A percentile compares a stretch with the other conserved stretches of the same genome.
Evolutionary conservation across 1,140 invertebrate species (phyloP).

Genomic region (Hirudo medicinalis): DNA sequence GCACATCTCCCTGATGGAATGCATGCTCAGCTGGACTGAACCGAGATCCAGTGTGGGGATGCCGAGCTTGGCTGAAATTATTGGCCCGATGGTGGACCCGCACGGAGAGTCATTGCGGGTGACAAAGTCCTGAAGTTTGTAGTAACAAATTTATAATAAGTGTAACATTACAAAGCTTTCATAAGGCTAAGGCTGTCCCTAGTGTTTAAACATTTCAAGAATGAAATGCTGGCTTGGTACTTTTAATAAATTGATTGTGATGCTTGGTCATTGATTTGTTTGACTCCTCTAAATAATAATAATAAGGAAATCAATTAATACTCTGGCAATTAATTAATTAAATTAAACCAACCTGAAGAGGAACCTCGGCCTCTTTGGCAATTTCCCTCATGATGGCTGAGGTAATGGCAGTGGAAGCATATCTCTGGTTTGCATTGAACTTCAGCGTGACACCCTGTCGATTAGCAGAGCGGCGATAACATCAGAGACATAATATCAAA

Average conservation of each 20-base stretch:
- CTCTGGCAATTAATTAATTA: too few relatives aligned
- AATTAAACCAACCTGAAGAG: conserved; percentile 37
- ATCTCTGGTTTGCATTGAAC: conserved; percentile 44
- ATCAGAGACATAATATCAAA: too few relatives aligned
- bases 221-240: too few relatives aligned
- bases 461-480: too few relatives aligned
- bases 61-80: conserved; percentile 43
- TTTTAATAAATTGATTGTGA: too few relatives aligned
- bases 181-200: too few relatives aligned
- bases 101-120: conserved; percentile 42
- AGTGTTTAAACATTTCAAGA: too few relatives aligned
- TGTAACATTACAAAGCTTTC: too few relatives aligned
- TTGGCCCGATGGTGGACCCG: conserved; percentile 45
- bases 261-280: too few relatives aligned
- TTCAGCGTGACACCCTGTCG: conserved; percentile 43
- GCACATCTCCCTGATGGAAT: conserved; percentile 45
- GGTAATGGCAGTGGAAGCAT: conserved; percentile 43
- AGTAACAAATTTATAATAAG: conserved; percentile 15
- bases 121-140: conserved; percentile 39
- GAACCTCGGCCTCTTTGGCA: conserved; percentile 35
- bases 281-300: too few relatives aligned
- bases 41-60: conserved; percentile 44
- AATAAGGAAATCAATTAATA: too few relatives aligned
- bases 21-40: conserved; percentile 44
- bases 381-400: conserved; percentile 41